Conservation (phyloP, 2,113 vertebrate genomes). For the Mesocricetus auratus region DNA sequence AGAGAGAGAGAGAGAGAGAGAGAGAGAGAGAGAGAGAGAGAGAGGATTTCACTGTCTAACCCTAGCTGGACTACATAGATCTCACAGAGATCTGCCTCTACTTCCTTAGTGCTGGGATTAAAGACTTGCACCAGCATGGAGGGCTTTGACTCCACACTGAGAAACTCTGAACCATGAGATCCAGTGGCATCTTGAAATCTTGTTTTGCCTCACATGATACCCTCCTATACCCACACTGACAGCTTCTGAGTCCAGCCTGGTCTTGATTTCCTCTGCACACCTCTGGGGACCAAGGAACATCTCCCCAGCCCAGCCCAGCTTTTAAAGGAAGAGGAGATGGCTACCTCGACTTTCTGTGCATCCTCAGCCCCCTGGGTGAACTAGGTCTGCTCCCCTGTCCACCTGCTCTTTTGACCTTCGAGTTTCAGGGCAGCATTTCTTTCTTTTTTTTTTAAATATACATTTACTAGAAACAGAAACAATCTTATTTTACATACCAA, state of each 20-base stretch:
- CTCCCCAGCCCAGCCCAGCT: background rate
- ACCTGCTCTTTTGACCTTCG: background rate
- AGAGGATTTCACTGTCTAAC: background rate
- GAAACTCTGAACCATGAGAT: background rate
- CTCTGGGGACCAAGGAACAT: no score
- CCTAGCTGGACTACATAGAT: background rate
- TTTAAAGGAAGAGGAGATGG: background rate
- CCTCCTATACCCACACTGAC: no score
- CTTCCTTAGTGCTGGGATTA: background rate
- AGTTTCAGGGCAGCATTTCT: background rate
- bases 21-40: no score
- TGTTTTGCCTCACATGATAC: no score
- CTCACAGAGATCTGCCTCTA: background rate
- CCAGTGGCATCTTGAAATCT: background rate
- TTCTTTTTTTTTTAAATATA: no score
- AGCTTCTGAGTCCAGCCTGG: accelerated
- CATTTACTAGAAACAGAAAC: no score
- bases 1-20: no score
- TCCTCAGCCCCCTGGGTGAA: background rate
- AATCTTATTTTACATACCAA: no score
- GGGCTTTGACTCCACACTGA: accelerated
- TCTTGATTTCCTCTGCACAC: background rate
- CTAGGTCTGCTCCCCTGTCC: background rate
- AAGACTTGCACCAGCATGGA: background rate
- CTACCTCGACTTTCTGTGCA: no score